Evolutionary conservation across 1,140 invertebrate genomes (phyloP), one percentile per base, ranked within the genome.

Genomic region (Drosophila seguyi): DNA sequence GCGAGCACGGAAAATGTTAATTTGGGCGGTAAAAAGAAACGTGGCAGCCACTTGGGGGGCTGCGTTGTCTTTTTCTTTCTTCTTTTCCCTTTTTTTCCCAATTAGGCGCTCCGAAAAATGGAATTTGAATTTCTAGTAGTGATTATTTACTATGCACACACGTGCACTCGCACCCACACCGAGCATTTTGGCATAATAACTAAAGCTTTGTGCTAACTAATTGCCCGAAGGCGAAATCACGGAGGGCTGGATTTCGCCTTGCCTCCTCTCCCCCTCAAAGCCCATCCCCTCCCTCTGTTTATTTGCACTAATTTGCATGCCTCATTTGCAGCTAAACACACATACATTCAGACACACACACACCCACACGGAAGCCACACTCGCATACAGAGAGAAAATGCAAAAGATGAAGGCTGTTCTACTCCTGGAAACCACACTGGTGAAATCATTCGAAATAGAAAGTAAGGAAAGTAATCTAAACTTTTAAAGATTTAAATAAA

Each of bases 151-250:
- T 81, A 48, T 65, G 48, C 82, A 61, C 72, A 71, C 22, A 60
- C 73, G 39, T 31, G 45, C 47, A 67, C 52, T 39, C 6, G 48
- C 39, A 31, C 55, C 41, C 50, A 36, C 45, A 61, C 50, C 18
- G 58, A 55, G 73, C 84, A 71, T 63, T 80, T 80, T 57, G 76
- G 84, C 67, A 84, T 88, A 80, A 84, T 88, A 84, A 88, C 84
- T 83, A 83, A 84, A 78, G 84, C 76, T 73, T 87, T 84, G 68
- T 88, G 84, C 76, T 80, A 87, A 87, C 84, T 88, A 88, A 88
- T 88, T 87, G 84, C 84, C 80, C 56, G 61, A 74, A 83, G 80
- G 80, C 80, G 38, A 52, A 79, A 75, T 66, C 60, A 48, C 52
- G 42, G 60, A 56, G 60, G 39, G 61, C 29, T 38, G 39, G 45